phyloP scores from a whole-genome alignment of 2,888 invertebrate species.

The Agrenia bidenticulata region DNA sequence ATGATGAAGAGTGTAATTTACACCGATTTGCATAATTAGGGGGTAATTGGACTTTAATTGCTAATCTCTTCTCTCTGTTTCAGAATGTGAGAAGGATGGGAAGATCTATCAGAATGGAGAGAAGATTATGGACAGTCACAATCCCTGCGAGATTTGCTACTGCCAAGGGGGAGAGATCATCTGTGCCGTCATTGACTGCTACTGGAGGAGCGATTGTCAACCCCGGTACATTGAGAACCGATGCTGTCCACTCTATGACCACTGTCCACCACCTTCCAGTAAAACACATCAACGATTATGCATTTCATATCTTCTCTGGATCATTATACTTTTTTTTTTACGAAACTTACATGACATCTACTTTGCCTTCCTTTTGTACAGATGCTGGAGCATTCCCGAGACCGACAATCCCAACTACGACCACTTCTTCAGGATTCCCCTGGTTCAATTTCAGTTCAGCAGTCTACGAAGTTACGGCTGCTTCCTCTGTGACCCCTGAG shows the following conservation, averaged over 20 bases:
- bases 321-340: not conserved
- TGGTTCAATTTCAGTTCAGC: constrained; percentile 23
- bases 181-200: constrained; percentile 75
- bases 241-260: constrained; percentile 79
- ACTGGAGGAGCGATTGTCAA: constrained; percentile 72
- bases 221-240: constrained; percentile 71
- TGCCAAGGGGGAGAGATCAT: constrained; percentile 77
- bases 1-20: no score
- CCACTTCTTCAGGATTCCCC: constrained; percentile 20
- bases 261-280: constrained; percentile 65
- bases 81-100: constrained; percentile 76
- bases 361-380: not conserved
- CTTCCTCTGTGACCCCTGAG: not conserved
- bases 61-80: constrained; percentile 52
- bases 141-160: constrained; percentile 77
- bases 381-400: constrained; percentile 20
- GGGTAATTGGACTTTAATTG: no score
- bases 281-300: constrained; percentile 4
- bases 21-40: no score
- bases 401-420: constrained; percentile 23
- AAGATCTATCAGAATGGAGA: constrained; percentile 74
- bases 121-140: constrained; percentile 69
- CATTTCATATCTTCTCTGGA: not conserved
- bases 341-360: not conserved
- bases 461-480: constrained; percentile 4